Base-by-base conservation (phyloP, 2,113 vertebrate species). In the Zeus faber region DNA sequence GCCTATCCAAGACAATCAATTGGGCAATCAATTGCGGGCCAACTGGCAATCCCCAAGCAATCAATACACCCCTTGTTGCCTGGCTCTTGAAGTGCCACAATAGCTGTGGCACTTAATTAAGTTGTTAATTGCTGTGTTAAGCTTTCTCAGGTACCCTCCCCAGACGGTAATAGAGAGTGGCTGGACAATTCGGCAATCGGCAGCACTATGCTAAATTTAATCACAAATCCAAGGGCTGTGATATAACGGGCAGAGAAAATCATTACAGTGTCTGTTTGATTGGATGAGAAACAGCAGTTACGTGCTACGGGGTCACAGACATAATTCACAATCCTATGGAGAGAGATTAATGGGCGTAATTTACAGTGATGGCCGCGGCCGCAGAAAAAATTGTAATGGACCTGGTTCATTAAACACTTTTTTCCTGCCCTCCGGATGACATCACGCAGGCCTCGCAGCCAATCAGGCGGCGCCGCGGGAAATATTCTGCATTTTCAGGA, bases 51-150 rank as follows among this genome's bases (percentile, higher is more conserved):
- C 84, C 86, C 9, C 70, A 66, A 60, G 72, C 85, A 83, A 88
- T 91, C 88, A 87, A 89, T 90, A 77, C 44, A 24, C 52, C 70
- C 83, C 86, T 89, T 83, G 88, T 88, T 90, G 80, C 79, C 52
- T 49, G 67, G 76, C 67, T 76, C 62, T 65, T 70, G 59, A 84
- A 82, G 83, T 55, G 85, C 71, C 85, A 85, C 77, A 83, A 78
- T 80, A 72, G 77, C 85, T 80, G 82, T 86, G 85, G 69, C 86
- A 88, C 89, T 89, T 89, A 91, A 91, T 91, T 85, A 91, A 88
- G 84, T 88, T 91, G 88, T 88, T 91, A 91, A 91, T 91, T 89
- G 89, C 88, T 81, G 87, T 66, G 82, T 89, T 89, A 89, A 88
- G 86, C 86, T 81, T 88, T 86, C 86, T 77, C 78, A 85, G 83